Evolutionary conservation across 2,888 invertebrate species (phyloP).

Genomic region (Phlogophora meticulosa): DNA sequence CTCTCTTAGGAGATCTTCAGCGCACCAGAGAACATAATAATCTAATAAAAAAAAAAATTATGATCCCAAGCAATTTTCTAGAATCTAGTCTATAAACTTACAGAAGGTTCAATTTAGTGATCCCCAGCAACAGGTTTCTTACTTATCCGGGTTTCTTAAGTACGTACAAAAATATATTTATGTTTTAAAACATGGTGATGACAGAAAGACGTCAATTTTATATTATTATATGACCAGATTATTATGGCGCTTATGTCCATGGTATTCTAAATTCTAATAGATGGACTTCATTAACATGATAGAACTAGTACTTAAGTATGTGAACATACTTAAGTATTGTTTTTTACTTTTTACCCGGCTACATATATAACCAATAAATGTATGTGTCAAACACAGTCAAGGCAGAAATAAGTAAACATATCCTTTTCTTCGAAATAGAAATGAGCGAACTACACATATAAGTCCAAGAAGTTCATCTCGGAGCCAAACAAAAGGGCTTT

Average conservation of each 20-base stretch:
- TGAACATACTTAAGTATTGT: too few relatives aligned
- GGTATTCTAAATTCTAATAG: slow-evolving; percentile 47
- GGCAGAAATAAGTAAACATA: neutral
- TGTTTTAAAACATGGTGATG: slow-evolving; percentile 37
- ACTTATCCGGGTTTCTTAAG: slow-evolving; percentile 21
- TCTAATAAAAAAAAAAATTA: neutral
- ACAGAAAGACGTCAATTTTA: slow-evolving; percentile 33
- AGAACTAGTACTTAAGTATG: slow-evolving; percentile 45
- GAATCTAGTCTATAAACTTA: neutral
- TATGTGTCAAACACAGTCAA: neutral
- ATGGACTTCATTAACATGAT: slow-evolving; percentile 41
- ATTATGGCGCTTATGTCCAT: slow-evolving; percentile 37
- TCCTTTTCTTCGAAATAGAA: neutral
- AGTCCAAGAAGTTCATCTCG: too few relatives aligned
- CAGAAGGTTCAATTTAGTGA: neutral
- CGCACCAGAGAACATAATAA: too few relatives aligned
- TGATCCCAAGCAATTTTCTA: neutral
- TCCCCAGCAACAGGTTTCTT: slow-evolving; percentile 29
- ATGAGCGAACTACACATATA: too few relatives aligned
- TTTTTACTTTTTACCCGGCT: slow-evolving; percentile 6
- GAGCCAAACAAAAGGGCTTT: too few relatives aligned
- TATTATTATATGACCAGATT: slow-evolving; percentile 33
- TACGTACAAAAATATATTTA: slow-evolving; percentile 15
- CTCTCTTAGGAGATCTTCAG: too few relatives aligned
- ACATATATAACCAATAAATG: neutral